These are phyloP conservation scores for Serrognathus titanus DNA, from an alignment of 2,888 invertebrate species.

Conservation along the genomic window DNA sequence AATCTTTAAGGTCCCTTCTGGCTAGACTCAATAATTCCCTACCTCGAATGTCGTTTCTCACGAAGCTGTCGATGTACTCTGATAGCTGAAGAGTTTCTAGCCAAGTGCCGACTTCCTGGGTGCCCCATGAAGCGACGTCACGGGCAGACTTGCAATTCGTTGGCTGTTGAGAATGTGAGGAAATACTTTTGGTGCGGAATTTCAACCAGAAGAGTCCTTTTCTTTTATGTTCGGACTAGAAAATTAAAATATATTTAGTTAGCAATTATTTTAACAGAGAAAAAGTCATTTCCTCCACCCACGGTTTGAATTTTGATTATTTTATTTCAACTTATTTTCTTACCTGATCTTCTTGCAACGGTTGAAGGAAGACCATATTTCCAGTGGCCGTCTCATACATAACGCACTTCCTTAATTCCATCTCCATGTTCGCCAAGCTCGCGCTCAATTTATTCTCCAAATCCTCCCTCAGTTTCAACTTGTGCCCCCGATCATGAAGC, in stretches of 20 bases:
- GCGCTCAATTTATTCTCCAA: constrained; percentile 66
- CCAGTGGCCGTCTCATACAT: constrained; percentile 57
- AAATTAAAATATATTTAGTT: constrained; percentile 11
- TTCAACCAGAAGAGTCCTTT: constrained; percentile 69
- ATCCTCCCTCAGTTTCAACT: constrained; percentile 62
- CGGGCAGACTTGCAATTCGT: constrained; percentile 43
- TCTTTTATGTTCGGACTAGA: constrained; percentile 51
- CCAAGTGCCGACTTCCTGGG: constrained; percentile 88
- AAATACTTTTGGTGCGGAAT: constrained; percentile 52
- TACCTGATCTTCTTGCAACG: constrained; percentile 54
- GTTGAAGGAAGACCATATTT: constrained; percentile 57
- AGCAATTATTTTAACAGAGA: neutral
- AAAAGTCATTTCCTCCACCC: neutral
- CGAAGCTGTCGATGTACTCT: constrained; percentile 89
- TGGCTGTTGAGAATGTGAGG: constrained; percentile 48
- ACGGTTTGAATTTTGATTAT: neutral
- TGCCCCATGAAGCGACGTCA: constrained; percentile 72
- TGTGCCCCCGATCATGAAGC: constrained; percentile 65
- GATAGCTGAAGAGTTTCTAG: constrained; percentile 81
- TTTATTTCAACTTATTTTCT: no score
- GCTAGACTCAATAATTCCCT: constrained; percentile 83
- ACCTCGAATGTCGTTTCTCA: constrained; percentile 88
- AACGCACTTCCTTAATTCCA: constrained; percentile 67
- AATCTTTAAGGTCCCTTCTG: constrained; percentile 80
- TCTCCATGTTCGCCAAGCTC: constrained; percentile 66